These are phyloP conservation scores for Pogonomyrmex barbatus DNA, from an alignment of 1,140 invertebrate genomes.

Conservation along the genomic window DNA sequence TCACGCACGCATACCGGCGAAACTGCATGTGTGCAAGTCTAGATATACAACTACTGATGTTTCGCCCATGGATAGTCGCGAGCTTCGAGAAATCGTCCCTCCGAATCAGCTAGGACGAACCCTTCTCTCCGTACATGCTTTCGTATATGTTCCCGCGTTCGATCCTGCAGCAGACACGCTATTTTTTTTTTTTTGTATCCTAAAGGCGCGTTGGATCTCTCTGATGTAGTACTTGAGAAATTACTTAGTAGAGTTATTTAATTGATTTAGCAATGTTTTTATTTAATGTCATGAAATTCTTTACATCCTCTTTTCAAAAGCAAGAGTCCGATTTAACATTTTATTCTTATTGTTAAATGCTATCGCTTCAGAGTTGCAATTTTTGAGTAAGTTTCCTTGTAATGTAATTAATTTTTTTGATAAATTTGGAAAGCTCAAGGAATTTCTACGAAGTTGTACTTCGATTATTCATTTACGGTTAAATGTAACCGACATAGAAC, in stretches of 20 bases:
- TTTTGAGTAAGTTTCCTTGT: background rate
- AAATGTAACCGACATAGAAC: constrained; percentile 47
- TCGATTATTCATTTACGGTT: constrained; percentile 44
- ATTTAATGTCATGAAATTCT: background rate
- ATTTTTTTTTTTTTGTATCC: background rate
- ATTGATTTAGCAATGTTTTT: background rate
- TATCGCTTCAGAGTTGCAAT: background rate
- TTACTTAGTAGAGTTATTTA: background rate
- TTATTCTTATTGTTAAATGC: background rate
- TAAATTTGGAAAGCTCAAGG: background rate
- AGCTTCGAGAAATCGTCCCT: constrained; percentile 20
- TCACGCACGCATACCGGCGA: constrained; percentile 35
- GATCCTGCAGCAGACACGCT: background rate
- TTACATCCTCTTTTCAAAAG: background rate
- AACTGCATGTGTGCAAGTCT: background rate
- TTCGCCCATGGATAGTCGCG: background rate
- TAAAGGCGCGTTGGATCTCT: background rate
- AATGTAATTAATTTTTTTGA: background rate
- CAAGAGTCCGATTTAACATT: background rate
- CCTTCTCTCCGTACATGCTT: constrained; percentile 14
- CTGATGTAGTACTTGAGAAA: background rate
- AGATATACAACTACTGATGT: constrained; percentile 3
- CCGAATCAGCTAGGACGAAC: constrained; percentile 16
- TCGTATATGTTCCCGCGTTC: background rate
- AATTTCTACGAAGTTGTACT: constrained; percentile 27